Conservation (phyloP, 2,113 vertebrate genomes). For the Gobiocypris rarus region DNA sequence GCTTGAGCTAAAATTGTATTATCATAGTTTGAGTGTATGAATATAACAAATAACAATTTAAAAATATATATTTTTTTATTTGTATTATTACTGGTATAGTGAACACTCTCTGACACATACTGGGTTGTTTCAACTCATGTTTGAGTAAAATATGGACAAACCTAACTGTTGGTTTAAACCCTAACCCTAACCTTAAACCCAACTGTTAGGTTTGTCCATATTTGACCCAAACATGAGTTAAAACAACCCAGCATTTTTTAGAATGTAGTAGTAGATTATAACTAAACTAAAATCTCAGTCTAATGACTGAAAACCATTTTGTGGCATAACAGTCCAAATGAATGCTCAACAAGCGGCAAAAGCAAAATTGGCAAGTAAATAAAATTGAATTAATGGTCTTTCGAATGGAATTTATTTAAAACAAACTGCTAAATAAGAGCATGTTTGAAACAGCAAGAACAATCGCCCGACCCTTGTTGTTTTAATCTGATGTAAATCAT, state of each 20-base stretch:
- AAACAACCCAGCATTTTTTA: no score
- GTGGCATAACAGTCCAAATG: neutral
- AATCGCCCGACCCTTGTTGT: neutral
- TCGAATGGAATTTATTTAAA: neutral
- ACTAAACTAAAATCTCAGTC: neutral
- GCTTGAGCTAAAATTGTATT: neutral
- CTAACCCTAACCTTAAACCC: no score
- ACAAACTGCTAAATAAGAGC: neutral
- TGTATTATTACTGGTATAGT: neutral
- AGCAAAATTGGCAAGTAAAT: neutral
- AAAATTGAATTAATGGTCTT: neutral
- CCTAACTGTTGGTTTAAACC: no score
- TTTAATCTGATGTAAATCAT: neutral
- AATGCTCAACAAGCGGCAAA: neutral
- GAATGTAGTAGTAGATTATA: neutral
- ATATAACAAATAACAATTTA: neutral
- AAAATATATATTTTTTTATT: neutral
- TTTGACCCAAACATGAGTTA: no score
- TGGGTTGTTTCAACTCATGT: no score
- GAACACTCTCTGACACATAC: no score
- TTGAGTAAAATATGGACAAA: no score
- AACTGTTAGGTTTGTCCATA: no score
- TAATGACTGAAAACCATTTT: neutral
- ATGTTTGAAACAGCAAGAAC: neutral
- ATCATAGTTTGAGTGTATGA: neutral